A percentile compares a stretch with the other conserved stretches of the same genome.
These are phyloP conservation scores for Rhingia rostrata DNA, from an alignment of 2,888 invertebrate species.

Conservation along the genomic window DNA sequence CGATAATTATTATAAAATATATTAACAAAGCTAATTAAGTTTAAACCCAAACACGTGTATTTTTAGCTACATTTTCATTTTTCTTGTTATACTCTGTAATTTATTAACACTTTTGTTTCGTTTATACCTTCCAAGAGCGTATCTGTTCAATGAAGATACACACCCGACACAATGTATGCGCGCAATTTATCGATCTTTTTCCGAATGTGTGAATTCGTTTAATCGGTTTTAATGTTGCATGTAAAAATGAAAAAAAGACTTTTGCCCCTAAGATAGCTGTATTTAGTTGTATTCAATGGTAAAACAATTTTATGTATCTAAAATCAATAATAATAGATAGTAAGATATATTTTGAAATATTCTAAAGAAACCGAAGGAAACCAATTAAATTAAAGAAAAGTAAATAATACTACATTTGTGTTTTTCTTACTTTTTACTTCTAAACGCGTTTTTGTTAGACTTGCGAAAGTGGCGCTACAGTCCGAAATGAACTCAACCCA, in stretches of 20 bases:
- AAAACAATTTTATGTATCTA: slow-evolving; percentile 52
- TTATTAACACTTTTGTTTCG: slow-evolving; percentile 40
- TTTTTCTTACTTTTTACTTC: too few relatives aligned
- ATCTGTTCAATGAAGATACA: slow-evolving; percentile 17
- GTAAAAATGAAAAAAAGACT: slow-evolving; percentile 49
- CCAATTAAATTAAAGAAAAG: slow-evolving; percentile 30
- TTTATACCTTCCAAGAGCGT: slow-evolving; percentile 23
- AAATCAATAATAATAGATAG: slow-evolving; percentile 68
- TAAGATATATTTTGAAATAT: slow-evolving; percentile 74
- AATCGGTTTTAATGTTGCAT: slow-evolving; percentile 41
- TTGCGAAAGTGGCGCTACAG: too few relatives aligned
- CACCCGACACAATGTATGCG: neutral
- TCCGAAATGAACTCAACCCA: too few relatives aligned
- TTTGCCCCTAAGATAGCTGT: slow-evolving; percentile 58
- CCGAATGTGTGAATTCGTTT: slow-evolving; percentile 29
- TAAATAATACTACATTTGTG: slow-evolving; percentile 1
- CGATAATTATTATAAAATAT: slow-evolving; percentile 53
- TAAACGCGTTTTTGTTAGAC: too few relatives aligned
- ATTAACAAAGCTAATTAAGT: slow-evolving; percentile 36
- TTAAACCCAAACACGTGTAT: slow-evolving; percentile 30
- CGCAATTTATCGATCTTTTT: slow-evolving; percentile 30
- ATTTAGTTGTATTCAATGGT: slow-evolving; percentile 68
- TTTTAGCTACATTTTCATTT: slow-evolving; percentile 35
- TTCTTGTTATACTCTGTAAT: slow-evolving; percentile 54
- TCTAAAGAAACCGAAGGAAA: slow-evolving; percentile 41